phyloP scores from a whole-genome alignment of 2,888 invertebrate species.

The Agapetus fuscipes region DNA sequence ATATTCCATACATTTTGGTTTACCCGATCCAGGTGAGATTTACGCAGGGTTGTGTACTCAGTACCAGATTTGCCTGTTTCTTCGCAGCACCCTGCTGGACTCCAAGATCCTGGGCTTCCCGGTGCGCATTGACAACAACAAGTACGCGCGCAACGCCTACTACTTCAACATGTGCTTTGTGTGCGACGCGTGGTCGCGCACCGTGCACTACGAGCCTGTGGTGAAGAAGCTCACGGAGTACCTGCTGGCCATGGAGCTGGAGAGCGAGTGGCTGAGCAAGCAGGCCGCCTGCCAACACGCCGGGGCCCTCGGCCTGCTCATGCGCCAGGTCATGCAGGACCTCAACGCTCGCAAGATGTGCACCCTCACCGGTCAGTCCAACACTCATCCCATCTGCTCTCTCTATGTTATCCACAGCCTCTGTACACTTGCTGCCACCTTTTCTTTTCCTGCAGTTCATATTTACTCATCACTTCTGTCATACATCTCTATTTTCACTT shows the following conservation, averaged over 20 bases:
- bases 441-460: slow-evolving; percentile 2
- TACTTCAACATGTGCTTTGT: slow-evolving; percentile 81
- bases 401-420: too few species aligned
- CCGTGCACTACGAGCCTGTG: slow-evolving; percentile 69
- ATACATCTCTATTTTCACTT: too few species aligned
- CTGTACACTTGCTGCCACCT: too few species aligned
- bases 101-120: slow-evolving; percentile 74
- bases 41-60: too few species aligned
- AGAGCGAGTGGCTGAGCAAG: slow-evolving; percentile 62
- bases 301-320: slow-evolving; percentile 50
- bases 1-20: too few species aligned
- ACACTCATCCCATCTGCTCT: too few species aligned
- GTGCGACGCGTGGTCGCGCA: slow-evolving; percentile 65
- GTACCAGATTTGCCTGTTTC: too few species aligned
- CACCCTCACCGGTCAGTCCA: slow-evolving; percentile 53
- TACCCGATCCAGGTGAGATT: too few species aligned
- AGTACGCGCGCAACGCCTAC: slow-evolving; percentile 71
- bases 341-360: slow-evolving; percentile 62
- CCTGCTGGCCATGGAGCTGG: slow-evolving; percentile 63
- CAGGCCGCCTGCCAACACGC: slow-evolving; percentile 44
- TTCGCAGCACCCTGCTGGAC: slow-evolving; percentile 56
- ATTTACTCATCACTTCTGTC: not conserved
- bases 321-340: slow-evolving; percentile 57
- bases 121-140: slow-evolving; percentile 65
- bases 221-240: slow-evolving; percentile 76